Evolutionary conservation across 2,113 vertebrate genomes (phyloP), one percentile per base, ranked within the genome.

Genomic region (Datnioides undecimradiatus): DNA sequence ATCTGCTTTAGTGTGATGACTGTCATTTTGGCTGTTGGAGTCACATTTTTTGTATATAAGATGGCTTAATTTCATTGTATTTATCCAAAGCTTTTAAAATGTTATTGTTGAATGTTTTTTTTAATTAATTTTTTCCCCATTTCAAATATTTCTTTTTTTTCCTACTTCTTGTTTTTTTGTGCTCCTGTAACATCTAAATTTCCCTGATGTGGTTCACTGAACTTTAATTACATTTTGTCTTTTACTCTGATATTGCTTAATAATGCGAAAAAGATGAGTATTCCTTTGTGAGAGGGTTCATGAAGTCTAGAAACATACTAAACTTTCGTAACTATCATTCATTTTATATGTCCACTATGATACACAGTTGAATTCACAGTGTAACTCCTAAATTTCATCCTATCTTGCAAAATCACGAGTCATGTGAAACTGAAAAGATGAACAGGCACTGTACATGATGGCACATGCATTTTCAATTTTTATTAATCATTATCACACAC

Each of bases 401-500:
- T 6, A 7, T 2, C 23, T 67, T 73, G 27, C 58, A 49, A 59
- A 80, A 36, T 63, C 25, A 46, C 1, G 11, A 48, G 23, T 54
- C 29, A 64, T 9, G 34, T 59, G 34, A 73, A 73, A 57, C 27
- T n/a, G 63, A 31, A 23, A 5, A 3, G 7, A 59, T 21, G 8
- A 71, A 81, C 19, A 73, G 72, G 40, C 74, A 82, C 33, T 49
- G n/a, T 38, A 43, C 40, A 41, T 2, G 2, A 31, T 13, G 3
- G 3, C 38, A 13, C n/a, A 0, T 54, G 23, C 65, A 27, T 80
- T 88, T 85, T 82, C 25, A 23, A 8, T 49, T 84, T 90, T 91
- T 91, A 83, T 91, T 82, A 69, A 52, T 79, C 52, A 73, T 73
- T 60, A 74, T 73, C 85, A 88, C 82, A 52, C 84, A 89, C 79